Conservation (phyloP, 2,888 invertebrate species). For the Tetropium fuscum region DNA sequence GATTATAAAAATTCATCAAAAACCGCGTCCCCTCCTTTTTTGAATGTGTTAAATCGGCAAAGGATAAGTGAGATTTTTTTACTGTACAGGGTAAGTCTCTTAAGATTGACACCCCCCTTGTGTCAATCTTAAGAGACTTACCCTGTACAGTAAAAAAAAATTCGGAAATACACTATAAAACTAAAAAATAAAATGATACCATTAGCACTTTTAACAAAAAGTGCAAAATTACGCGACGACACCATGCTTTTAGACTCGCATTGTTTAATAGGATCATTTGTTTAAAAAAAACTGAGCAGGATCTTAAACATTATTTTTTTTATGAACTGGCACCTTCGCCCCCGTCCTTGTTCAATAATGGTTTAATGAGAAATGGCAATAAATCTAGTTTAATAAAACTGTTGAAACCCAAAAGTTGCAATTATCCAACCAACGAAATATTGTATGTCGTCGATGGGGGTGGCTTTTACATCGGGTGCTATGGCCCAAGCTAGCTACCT, state of each 20-base stretch:
- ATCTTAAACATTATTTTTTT: constrained; percentile 6
- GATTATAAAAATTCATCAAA: no score
- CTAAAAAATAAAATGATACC: not conserved
- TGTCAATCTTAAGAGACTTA: no score
- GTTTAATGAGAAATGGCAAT: constrained; percentile 4
- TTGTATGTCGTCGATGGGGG: no score
- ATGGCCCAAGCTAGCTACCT: not conserved
- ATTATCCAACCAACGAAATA: no score
- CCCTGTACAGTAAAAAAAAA: no score
- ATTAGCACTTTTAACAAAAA: not conserved
- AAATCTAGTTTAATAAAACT: not conserved
- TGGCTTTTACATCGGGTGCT: no score
- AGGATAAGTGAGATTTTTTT: no score
- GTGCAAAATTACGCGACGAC: constrained; percentile 1
- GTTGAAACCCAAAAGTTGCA: not conserved
- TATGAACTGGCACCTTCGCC: constrained; percentile 6
- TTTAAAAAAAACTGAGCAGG: constrained; percentile 6
- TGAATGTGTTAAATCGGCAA: no score
- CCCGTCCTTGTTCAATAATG: constrained; percentile 3
- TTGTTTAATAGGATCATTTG: constrained; percentile 7
- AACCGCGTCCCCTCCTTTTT: no score
- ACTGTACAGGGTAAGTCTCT: no score
- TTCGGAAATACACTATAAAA: not conserved
- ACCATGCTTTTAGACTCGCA: constrained; percentile 5
- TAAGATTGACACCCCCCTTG: no score